Conservation (phyloP, 2,888 invertebrate genomes). For the Nymphalis urticae region DNA sequence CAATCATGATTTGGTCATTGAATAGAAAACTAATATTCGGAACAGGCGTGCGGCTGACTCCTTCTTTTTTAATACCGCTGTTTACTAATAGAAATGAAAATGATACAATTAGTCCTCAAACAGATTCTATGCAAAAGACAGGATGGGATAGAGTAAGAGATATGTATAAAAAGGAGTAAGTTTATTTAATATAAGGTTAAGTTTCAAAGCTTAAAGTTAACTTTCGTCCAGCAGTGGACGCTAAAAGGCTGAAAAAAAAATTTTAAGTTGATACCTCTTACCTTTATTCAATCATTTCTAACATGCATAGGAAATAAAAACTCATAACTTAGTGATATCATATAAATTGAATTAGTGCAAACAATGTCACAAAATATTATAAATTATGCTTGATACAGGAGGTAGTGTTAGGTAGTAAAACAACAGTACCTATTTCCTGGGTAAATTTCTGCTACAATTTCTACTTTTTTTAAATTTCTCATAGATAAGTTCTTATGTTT, state of each 20-base stretch:
- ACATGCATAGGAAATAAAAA: too few species aligned
- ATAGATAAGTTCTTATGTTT: too few species aligned
- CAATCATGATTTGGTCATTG: slow-evolving; percentile 35
- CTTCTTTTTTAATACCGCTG: slow-evolving; percentile 55
- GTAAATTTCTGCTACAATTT: too few species aligned
- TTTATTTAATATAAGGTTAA: slow-evolving; percentile 34
- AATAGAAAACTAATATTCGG: slow-evolving; percentile 51
- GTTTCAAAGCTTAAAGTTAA: too few species aligned
- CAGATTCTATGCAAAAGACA: slow-evolving; percentile 48
- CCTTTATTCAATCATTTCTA: background rate
- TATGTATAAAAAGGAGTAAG: slow-evolving; percentile 76
- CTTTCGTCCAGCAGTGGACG: too few species aligned
- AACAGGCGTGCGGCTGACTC: slow-evolving; percentile 57
- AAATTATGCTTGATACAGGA: background rate
- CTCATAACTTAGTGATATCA: too few species aligned
- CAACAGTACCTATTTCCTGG: too few species aligned
- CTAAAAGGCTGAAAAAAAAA: too few species aligned
- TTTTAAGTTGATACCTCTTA: background rate
- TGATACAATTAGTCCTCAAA: slow-evolving; percentile 52
- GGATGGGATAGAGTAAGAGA: slow-evolving; percentile 76
- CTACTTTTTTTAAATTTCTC: too few species aligned
- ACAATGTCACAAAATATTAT: background rate
- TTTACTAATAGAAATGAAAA: slow-evolving; percentile 47
- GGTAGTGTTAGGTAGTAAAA: too few species aligned
- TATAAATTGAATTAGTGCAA: too few species aligned